Evolutionary conservation across 2,888 invertebrate species (phyloP).

Genomic region (Dryobota labecula): DNA sequence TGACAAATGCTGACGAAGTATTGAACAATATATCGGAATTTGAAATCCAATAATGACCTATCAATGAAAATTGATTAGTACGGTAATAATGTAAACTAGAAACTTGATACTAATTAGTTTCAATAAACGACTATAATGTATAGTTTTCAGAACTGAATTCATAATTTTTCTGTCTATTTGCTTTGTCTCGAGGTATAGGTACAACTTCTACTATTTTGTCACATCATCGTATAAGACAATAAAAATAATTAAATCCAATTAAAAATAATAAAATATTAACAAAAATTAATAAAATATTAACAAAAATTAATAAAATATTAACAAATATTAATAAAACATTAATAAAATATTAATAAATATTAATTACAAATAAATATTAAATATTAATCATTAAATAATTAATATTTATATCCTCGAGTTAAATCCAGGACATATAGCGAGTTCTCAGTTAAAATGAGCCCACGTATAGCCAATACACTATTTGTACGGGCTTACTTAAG

Average conservation of each 20-base stretch:
- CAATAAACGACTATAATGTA: neutral
- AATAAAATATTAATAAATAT: no score
- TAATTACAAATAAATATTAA: no score
- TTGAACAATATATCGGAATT: neutral
- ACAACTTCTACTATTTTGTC: neutral
- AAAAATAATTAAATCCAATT: no score
- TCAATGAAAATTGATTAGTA: constrained; percentile 4
- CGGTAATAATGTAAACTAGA: neutral
- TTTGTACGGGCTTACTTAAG: no score
- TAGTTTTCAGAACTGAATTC: neutral
- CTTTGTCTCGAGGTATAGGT: neutral
- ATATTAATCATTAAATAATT: no score
- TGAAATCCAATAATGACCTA: constrained; percentile 7
- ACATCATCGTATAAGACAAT: no score
- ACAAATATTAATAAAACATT: no score
- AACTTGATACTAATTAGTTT: neutral
- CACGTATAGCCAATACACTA: neutral
- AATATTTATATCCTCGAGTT: neutral
- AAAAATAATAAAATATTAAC: no score
- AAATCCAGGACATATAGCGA: neutral
- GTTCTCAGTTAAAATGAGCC: neutral
- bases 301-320: no score
- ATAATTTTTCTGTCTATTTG: neutral
- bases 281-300: no score
- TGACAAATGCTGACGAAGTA: neutral